A percentile compares a stretch with the other conserved stretches of the same genome.
Conservation (phyloP, 2,888 invertebrate species). For the Adelognathus sp. region DNA sequence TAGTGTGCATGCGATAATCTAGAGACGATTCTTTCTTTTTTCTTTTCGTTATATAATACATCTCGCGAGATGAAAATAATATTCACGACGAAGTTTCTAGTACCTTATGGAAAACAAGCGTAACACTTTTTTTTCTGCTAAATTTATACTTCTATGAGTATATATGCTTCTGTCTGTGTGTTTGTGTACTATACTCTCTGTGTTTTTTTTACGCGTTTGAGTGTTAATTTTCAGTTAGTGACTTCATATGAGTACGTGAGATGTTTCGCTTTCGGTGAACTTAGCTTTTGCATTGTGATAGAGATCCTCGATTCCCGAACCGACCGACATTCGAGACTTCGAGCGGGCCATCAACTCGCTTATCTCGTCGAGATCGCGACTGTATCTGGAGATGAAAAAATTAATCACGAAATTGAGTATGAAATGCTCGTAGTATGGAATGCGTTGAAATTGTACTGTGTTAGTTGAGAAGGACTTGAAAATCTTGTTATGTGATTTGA, state of each 20-base stretch:
- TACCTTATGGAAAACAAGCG: slow-evolving; percentile 60
- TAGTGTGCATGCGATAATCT: slow-evolving; percentile 55
- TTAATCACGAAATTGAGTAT: background rate
- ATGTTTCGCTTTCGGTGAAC: slow-evolving; percentile 74
- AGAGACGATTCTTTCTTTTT: too few species aligned
- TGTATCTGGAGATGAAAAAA: slow-evolving; percentile 78
- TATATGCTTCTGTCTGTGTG: slow-evolving; percentile 6
- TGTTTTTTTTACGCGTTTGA: slow-evolving; percentile 15
- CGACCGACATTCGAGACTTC: slow-evolving; percentile 77
- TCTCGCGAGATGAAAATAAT: slow-evolving; percentile 39
- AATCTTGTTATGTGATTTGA: background rate
- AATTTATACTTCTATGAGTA: slow-evolving; percentile 36
- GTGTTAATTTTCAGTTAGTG: slow-evolving; percentile 21
- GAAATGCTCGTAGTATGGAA: background rate
- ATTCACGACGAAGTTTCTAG: slow-evolving; percentile 54
- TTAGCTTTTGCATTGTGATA: slow-evolving; percentile 76
- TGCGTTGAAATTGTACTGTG: background rate
- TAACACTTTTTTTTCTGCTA: slow-evolving; percentile 52
- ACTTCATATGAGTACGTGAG: slow-evolving; percentile 75
- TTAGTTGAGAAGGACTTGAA: too few species aligned
- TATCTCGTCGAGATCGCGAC: slow-evolving; percentile 83
- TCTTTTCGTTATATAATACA: slow-evolving; percentile 7
- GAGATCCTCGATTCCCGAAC: slow-evolving; percentile 77
- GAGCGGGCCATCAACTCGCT: slow-evolving; percentile 78
- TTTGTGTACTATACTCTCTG: slow-evolving; percentile 2